A percentile compares a stretch with the other conserved stretches of the same genome.
Evolutionary conservation across 2,797 vertebrate genomes (phyloP).

Genomic region (Buphagus erythrorhynchus): DNA sequence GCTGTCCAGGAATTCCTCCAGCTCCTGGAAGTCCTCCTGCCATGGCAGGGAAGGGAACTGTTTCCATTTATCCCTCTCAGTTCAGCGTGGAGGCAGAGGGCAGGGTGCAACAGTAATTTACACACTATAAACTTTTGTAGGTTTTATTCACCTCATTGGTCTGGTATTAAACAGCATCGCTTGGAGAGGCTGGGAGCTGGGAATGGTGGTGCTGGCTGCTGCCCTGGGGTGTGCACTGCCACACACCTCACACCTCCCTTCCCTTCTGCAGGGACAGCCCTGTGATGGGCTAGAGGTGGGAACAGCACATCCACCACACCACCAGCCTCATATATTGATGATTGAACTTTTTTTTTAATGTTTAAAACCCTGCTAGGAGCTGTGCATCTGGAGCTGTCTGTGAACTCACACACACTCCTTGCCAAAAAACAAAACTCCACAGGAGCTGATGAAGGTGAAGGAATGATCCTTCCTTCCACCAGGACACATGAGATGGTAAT

Average conservation of each 20-base stretch:
- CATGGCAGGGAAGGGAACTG: constrained; percentile 25
- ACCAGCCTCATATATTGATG: not conserved
- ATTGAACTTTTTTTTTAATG: no score
- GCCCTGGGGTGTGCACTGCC: not conserved
- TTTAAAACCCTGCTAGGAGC: not conserved
- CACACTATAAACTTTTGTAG: constrained; percentile 77
- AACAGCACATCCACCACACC: not conserved
- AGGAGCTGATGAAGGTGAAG: not conserved
- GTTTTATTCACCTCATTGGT: constrained; percentile 75
- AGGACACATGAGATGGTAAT: not conserved
- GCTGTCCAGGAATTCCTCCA: not conserved
- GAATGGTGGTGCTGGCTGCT: not conserved
- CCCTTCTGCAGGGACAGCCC: not conserved
- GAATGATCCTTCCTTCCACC: not conserved
- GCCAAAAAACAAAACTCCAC: not conserved
- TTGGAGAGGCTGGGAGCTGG: constrained; percentile 20
- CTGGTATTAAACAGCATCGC: constrained; percentile 64
- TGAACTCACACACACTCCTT: not conserved
- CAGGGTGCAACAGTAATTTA: constrained; percentile 72
- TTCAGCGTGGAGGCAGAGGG: constrained; percentile 50
- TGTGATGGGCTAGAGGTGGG: not conserved
- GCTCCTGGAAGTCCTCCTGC: constrained; percentile 20
- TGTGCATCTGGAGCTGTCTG: not conserved
- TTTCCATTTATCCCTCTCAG: constrained; percentile 70
- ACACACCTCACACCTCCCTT: not conserved